A percentile compares a stretch with the other conserved stretches of the same genome.
phyloP scores from a whole-genome alignment of 2,113 vertebrate genomes.

The Halcyon senegalensis region DNA sequence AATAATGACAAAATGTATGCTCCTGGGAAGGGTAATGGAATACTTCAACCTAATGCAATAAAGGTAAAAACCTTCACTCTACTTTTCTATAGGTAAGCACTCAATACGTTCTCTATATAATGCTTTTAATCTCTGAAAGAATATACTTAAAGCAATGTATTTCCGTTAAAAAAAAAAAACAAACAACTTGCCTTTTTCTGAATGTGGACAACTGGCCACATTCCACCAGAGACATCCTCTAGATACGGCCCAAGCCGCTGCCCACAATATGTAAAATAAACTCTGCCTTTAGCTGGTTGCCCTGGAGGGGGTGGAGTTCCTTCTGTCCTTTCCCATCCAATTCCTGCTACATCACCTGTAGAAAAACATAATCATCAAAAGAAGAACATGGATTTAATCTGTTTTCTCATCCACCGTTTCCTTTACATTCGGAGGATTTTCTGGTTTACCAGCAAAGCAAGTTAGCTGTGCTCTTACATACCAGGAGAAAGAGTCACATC shows the following conservation, averaged over 20 bases:
- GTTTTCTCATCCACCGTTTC: neutral
- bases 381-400: neutral
- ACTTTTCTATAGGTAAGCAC: neutral
- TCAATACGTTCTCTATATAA: neutral
- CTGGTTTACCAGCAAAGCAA: neutral
- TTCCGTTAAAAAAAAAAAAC: neutral
- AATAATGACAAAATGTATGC: neutral
- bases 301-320: constrained; percentile 94
- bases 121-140: neutral
- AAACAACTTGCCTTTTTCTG: constrained; percentile 90
- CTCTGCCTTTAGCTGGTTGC: constrained; percentile 93
- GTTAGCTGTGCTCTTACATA: constrained; percentile 62
- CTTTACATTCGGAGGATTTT: neutral
- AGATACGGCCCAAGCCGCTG: constrained; percentile 90
- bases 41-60: neutral
- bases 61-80: neutral
- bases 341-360: constrained; percentile 92
- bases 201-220: constrained; percentile 99
- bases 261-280: constrained; percentile 98
- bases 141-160: neutral
- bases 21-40: neutral
- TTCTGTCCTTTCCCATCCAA: constrained; percentile 96
- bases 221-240: constrained; percentile 95
- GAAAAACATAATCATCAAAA: neutral
- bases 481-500: constrained; percentile 95